Conservation (phyloP, 1,140 invertebrate genomes). For the Neodiprion pinetum region DNA sequence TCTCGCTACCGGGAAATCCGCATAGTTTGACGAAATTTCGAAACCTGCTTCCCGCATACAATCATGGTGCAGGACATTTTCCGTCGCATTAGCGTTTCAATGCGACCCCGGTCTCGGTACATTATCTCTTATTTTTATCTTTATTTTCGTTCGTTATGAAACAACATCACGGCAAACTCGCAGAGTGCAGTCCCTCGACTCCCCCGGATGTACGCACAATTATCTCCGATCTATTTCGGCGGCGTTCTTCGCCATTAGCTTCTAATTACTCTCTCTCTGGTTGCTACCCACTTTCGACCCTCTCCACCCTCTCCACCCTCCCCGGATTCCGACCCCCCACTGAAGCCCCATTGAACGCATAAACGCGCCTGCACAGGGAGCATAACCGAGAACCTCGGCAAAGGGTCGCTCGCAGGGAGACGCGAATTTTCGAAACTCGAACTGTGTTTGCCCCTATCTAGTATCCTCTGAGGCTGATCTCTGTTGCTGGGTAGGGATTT, state of each 20-base stretch:
- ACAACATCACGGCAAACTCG: too few relatives aligned
- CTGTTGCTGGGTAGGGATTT: background rate
- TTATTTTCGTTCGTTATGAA: too few relatives aligned
- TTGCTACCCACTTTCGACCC: background rate
- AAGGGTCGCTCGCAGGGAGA: background rate
- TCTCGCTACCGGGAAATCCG: too few relatives aligned
- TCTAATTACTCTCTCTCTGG: background rate
- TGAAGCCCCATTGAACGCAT: background rate
- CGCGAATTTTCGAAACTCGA: background rate
- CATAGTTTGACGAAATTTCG: too few relatives aligned
- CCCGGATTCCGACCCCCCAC: background rate
- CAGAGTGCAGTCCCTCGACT: too few relatives aligned
- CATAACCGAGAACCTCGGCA: background rate
- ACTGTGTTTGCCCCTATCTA: background rate
- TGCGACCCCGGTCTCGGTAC: too few relatives aligned
- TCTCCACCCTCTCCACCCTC: background rate
- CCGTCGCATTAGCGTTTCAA: too few relatives aligned
- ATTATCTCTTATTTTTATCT: too few relatives aligned
- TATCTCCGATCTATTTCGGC: background rate
- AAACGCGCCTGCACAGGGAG: background rate
- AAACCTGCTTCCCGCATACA: too few relatives aligned
- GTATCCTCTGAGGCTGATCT: background rate
- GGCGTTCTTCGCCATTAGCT: background rate
- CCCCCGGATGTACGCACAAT: background rate
- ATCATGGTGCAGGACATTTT: too few relatives aligned